These are phyloP conservation scores for Drosophila limbata DNA, from an alignment of 2,888 invertebrate species.

Conservation along the genomic window DNA sequence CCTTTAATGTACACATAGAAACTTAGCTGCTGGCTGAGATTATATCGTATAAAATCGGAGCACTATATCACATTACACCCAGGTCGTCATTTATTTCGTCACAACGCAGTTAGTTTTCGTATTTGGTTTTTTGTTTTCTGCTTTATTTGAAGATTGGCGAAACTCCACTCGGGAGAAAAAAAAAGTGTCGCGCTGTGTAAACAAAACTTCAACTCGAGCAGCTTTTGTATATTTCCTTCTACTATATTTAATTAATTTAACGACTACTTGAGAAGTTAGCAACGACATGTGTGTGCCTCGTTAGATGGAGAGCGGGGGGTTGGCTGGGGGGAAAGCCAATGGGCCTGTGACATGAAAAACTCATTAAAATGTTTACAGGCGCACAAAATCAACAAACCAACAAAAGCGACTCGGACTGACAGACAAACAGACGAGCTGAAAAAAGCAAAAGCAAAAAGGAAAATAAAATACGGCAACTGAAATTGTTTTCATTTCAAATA, in stretches of 20 bases:
- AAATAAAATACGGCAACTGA: slow-evolving; percentile 57
- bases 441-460: slow-evolving; percentile 28
- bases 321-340: slow-evolving; percentile 40
- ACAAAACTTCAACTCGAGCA: slow-evolving; percentile 57
- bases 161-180: not conserved
- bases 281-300: slow-evolving; percentile 43
- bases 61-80: not conserved
- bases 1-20: no score
- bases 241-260: slow-evolving; percentile 83
- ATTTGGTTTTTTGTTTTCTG: slow-evolving; percentile 4
- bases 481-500: slow-evolving; percentile 73
- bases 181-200: slow-evolving; percentile 53
- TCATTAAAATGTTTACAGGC: slow-evolving; percentile 82
- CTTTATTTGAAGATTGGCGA: slow-evolving; percentile 20
- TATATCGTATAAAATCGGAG: not conserved
- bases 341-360: slow-evolving; percentile 78
- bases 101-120: slow-evolving; percentile 4
- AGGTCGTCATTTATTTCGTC: no score
- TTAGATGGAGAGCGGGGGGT: slow-evolving; percentile 18
- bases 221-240: slow-evolving; percentile 53
- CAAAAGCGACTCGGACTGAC: slow-evolving; percentile 52
- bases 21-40: no score
- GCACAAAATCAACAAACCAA: slow-evolving; percentile 73
- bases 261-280: slow-evolving; percentile 83
- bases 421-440: slow-evolving; percentile 47